These are phyloP conservation scores for Neomorphus geoffroyi DNA, from an alignment of 2,797 vertebrate genomes.

Conservation along the genomic window DNA sequence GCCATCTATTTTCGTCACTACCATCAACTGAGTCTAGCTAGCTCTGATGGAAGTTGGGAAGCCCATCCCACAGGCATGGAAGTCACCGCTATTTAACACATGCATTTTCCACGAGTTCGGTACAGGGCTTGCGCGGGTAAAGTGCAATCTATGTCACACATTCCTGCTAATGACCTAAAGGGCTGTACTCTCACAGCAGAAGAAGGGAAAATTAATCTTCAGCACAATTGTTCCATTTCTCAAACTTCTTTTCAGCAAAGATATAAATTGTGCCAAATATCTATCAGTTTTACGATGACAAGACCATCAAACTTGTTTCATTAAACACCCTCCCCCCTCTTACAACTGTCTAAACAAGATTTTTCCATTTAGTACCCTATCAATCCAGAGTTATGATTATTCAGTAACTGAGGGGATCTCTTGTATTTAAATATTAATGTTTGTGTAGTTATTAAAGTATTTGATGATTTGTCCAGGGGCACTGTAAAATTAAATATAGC, in stretches of 20 bases:
- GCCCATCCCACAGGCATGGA: background rate
- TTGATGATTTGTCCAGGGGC: slow-evolving; percentile 71
- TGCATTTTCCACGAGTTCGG: slow-evolving; percentile 36
- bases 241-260: slow-evolving; percentile 73
- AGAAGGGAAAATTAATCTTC: slow-evolving; percentile 60
- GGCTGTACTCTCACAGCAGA: slow-evolving; percentile 31
- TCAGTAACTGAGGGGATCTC: slow-evolving; percentile 62
- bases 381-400: slow-evolving; percentile 71
- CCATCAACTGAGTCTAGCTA: background rate
- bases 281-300: slow-evolving; percentile 74
- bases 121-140: slow-evolving; percentile 4
- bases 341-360: slow-evolving; percentile 74
- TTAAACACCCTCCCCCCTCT: slow-evolving; percentile 64
- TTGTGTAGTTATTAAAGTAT: slow-evolving; percentile 77
- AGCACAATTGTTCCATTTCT: slow-evolving; percentile 68
- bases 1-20: background rate
- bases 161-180: slow-evolving; percentile 52
- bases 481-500: slow-evolving; percentile 75
- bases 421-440: slow-evolving; percentile 79
- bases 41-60: background rate
- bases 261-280: slow-evolving; percentile 72
- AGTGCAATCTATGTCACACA: slow-evolving; percentile 36
- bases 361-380: slow-evolving; percentile 72
- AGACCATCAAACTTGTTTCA: slow-evolving; percentile 72
- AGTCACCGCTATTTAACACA: slow-evolving; percentile 7